A percentile compares a stretch with the other conserved stretches of the same genome.
Conservation (phyloP, 2,888 invertebrate species). For the Fragum sueziense region DNA sequence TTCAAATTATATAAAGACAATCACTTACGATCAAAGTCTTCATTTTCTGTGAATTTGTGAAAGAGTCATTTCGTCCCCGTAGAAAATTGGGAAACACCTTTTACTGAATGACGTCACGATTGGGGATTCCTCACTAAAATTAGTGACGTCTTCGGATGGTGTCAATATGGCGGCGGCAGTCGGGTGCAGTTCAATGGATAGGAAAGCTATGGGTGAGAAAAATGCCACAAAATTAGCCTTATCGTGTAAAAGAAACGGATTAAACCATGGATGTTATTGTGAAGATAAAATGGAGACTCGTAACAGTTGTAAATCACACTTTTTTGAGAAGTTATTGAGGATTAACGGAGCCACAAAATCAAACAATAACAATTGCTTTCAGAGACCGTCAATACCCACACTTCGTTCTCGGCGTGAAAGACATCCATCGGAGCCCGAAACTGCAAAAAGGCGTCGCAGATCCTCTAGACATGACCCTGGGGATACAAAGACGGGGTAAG, state of each 20-base stretch:
- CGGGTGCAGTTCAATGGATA: slow-evolving; percentile 77
- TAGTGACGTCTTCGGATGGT: slow-evolving; percentile 73
- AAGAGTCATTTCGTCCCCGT: too few species aligned
- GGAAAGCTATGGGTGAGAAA: slow-evolving; percentile 70
- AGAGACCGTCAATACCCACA: slow-evolving; percentile 76
- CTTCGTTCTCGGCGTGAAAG: slow-evolving; percentile 75
- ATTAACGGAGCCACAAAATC: slow-evolving; percentile 70
- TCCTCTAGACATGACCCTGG: slow-evolving; percentile 68
- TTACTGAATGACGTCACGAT: slow-evolving; percentile 33
- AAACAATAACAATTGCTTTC: slow-evolving; percentile 70
- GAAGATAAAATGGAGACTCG: slow-evolving; percentile 69
- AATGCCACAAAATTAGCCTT: slow-evolving; percentile 67
- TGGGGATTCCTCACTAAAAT: slow-evolving; percentile 68
- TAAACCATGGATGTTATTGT: slow-evolving; percentile 71
- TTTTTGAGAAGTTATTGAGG: slow-evolving; percentile 64
- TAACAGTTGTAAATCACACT: slow-evolving; percentile 64
- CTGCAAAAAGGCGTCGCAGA: slow-evolving; percentile 67
- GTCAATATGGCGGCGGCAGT: slow-evolving; percentile 80
- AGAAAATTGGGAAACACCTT: slow-evolving; percentile 36
- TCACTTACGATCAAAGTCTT: too few species aligned
- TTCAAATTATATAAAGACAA: too few species aligned
- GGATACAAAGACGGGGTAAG: slow-evolving; percentile 67
- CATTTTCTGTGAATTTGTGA: too few species aligned
- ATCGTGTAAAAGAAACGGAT: slow-evolving; percentile 77
- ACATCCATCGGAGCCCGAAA: slow-evolving; percentile 63